phyloP scores from a whole-genome alignment of 2,888 invertebrate species.

The Plebejus melissa region DNA sequence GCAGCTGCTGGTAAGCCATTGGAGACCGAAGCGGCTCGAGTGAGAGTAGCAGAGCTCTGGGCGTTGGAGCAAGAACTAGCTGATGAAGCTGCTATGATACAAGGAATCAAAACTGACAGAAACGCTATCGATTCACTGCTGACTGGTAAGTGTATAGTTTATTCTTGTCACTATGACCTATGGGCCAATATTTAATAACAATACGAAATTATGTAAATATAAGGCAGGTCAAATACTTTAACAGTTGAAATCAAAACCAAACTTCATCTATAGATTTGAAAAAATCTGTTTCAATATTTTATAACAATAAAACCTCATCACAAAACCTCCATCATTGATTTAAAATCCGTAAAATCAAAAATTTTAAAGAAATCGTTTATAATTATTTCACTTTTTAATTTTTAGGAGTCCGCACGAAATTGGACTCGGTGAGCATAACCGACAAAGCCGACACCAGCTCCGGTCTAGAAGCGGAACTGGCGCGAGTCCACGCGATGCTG shows the following conservation, averaged over 20 bases:
- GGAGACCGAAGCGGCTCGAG: slow-evolving; percentile 70
- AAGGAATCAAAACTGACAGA: slow-evolving; percentile 68
- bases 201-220: too few relatives aligned
- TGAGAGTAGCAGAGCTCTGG: slow-evolving; percentile 71
- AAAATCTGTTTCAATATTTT: too few relatives aligned
- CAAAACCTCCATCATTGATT: too few relatives aligned
- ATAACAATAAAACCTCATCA: too few relatives aligned
- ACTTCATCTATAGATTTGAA: too few relatives aligned
- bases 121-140: slow-evolving; percentile 70
- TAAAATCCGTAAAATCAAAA: too few relatives aligned
- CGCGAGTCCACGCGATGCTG: slow-evolving; percentile 89
- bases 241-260: too few relatives aligned
- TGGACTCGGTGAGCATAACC: slow-evolving; percentile 53
- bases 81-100: slow-evolving; percentile 71
- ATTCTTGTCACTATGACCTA: background rate
- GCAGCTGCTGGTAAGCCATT: slow-evolving; percentile 84
- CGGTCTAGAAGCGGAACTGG: slow-evolving; percentile 87
- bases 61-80: slow-evolving; percentile 71
- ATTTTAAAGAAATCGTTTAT: too few relatives aligned
- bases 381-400: background rate
- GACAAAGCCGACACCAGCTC: slow-evolving; percentile 41
- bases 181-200: too few relatives aligned
- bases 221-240: too few relatives aligned
- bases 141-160: slow-evolving; percentile 48
- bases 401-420: slow-evolving; percentile 63